Conservation (phyloP, 2,888 invertebrate species). For the Melipona beecheii region DNA sequence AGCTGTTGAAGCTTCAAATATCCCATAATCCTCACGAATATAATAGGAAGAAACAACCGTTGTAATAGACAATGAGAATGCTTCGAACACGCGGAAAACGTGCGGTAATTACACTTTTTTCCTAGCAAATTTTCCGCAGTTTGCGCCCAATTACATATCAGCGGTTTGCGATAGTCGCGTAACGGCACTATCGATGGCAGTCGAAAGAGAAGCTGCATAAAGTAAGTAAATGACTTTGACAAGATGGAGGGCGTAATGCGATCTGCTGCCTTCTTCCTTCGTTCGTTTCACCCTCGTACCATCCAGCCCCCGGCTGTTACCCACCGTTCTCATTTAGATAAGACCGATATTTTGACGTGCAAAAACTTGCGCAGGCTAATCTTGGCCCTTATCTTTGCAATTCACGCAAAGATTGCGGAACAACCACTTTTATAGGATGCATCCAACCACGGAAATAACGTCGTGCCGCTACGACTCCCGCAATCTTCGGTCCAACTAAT, state of each 20-base stretch:
- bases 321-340: constrained; percentile 64
- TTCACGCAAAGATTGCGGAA: constrained; percentile 49
- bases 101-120: background rate
- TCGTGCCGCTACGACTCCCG: background rate
- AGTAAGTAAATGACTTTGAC: constrained; percentile 39
- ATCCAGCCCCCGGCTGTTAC: constrained; percentile 25
- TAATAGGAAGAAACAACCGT: background rate
- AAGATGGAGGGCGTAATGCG: constrained; percentile 63
- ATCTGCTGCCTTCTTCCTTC: constrained; percentile 42
- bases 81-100: background rate
- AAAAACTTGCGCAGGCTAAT: constrained; percentile 64
- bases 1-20: background rate
- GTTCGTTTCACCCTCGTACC: background rate
- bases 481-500: constrained; percentile 11
- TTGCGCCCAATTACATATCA: background rate
- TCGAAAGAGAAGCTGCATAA: constrained; percentile 21
- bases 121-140: background rate
- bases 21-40: background rate
- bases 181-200: background rate
- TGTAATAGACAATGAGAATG: background rate
- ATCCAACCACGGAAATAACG: constrained; percentile 38
- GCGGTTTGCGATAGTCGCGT: background rate
- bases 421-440: constrained; percentile 14
- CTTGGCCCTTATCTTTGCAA: constrained; percentile 55
- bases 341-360: constrained; percentile 60